Percentiles rank a stretch among this genome's conserved stretches.
phyloP scores from a whole-genome alignment of 2,888 invertebrate species.

The Epinotia ramella region DNA sequence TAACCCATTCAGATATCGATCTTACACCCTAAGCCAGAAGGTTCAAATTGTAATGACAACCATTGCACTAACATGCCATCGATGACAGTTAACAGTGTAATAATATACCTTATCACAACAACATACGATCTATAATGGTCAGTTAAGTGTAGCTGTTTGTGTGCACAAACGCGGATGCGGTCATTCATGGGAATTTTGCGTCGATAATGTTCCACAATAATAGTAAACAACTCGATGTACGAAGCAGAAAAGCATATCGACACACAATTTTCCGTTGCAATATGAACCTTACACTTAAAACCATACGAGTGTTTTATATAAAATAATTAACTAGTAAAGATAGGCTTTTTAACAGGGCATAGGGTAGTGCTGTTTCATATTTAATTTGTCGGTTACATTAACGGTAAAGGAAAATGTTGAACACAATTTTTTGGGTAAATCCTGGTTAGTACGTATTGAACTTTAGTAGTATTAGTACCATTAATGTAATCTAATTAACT shows the following conservation, averaged over 20 bases:
- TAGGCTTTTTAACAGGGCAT: neutral
- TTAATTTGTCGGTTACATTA: constrained; percentile 7
- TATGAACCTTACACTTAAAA: neutral
- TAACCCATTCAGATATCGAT: neutral
- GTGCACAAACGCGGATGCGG: constrained; percentile 27
- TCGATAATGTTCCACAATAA: constrained; percentile 23
- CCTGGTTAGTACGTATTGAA: neutral
- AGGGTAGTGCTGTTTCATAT: constrained; percentile 7
- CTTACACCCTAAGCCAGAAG: neutral
- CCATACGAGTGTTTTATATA: neutral
- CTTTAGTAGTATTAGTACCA: neutral
- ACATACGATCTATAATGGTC: neutral
- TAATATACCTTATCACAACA: neutral
- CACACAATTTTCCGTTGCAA: neutral
- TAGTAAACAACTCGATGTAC: constrained; percentile 32
- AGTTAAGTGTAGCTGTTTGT: neutral
- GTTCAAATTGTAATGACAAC: neutral
- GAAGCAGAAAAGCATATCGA: neutral
- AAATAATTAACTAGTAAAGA: neutral
- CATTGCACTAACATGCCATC: neutral
- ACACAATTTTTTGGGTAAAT: constrained; percentile 14
- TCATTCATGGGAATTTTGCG: constrained; percentile 34
- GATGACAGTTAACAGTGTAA: neutral
- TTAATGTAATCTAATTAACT: constrained; percentile 10
- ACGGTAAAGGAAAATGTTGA: constrained; percentile 15